Evolutionary conservation across 2,888 invertebrate genomes (phyloP), one percentile per base, ranked within the genome.

Genomic region (Cryptus armator): DNA sequence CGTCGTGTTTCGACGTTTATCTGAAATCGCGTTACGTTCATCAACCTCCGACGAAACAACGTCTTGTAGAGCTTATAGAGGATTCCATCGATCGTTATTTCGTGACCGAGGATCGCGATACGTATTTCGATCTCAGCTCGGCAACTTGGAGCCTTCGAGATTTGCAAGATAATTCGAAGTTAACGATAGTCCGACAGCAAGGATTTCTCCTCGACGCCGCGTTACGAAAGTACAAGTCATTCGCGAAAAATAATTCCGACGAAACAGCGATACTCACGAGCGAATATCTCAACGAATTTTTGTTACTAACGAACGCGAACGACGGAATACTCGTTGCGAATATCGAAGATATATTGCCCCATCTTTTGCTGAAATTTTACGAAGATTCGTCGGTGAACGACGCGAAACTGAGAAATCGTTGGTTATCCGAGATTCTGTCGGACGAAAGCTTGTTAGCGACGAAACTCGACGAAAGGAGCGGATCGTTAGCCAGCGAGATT

Each of bases 1-100:
- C 94, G 71, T 95, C 96, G 81, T 96, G 96, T 87, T 93, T 95
- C 0, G 96, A 97, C 90, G 96, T 97, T 14, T 97, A 97, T 90
- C 95, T 96, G 4, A 95, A 95, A 88, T 94, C 95, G 0, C 94
- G 95, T 88, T 94, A 94, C 9, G 86, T 92, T 9, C 89, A 88
- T 4, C 94, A 95, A 80, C 94, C 94, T 3, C 90, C 91, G 59
- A 91, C 90, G 12, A 94, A 92, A 83, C 92, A 94, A 59, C 94
- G 95, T 10, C 90, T 95, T 3, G 94, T 94, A 4, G 94, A 94
- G 85, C 94, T 95, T 87, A 94, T 95, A 89, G 94, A 95, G 53
- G 91, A 94, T 64, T 94, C 94, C 4, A 94, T 95, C 88, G 94
- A 94, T 66, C 91, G 94, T 76, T 95, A 94, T 19, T 90, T 92